Base-by-base conservation (phyloP, 53 echinoderm and acorn worm genomes). In the Zoroaster sp. region DNA sequence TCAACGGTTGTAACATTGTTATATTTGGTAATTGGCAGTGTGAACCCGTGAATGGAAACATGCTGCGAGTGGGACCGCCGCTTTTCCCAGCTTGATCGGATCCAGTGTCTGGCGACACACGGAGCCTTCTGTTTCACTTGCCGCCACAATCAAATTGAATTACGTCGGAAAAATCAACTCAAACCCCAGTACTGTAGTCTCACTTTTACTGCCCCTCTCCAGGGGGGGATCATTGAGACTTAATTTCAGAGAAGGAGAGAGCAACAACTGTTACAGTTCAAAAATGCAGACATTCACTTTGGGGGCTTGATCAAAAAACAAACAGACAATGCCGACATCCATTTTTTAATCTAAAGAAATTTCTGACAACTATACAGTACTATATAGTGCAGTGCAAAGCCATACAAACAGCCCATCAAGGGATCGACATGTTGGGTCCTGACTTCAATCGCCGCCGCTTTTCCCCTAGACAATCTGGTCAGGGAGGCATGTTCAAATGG, bases 221-320 rank as follows among this genome's bases (percentile, higher is more conserved):
- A 36, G 90, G 90, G 72, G 78, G 81, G 20, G 42, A 40, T 66
- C 80, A 28, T 20, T 14, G 43, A 54, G 67, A 72, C 73, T 53
- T 81, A 85, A 85, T 85, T 70, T 85, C 71, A 69, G 51, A 45
- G 71, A 37, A 49, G 44, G 51, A 49, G 73, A 89, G 40, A 81
- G 65, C 59, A 85, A 73, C 90, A 89, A 89, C 90, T 89, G 90
- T 89, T 89, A 82, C 90, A 66, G 82, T 81, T 89, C 72, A 81
- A 89, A 81, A 89, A 79, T 85, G 72, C 52, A 51, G 49, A 36
- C 47, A 67, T 67, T 46, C 69, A 46, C 85, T 85, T 82, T 67
- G 82, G 82, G 82, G 82, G 82, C 69, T 82, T 82, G 41, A 82
- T 82, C 67, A 82, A 82, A 82, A 63, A 44, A 66, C 67, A 82